Evolutionary conservation across 2,888 invertebrate species (phyloP).

Genomic region (Protodeltote pygarga): DNA sequence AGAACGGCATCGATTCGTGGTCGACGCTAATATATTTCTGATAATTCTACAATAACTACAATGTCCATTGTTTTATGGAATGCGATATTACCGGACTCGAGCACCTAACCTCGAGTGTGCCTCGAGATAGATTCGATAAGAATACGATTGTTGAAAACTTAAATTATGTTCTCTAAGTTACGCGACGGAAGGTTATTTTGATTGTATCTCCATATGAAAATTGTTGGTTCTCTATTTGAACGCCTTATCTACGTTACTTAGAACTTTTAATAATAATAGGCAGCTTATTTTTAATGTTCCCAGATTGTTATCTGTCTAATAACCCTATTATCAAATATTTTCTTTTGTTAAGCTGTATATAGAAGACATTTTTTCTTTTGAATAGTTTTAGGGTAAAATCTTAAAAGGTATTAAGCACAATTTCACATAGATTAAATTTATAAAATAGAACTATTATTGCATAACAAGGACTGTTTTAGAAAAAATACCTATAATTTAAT

Average conservation of each 20-base stretch:
- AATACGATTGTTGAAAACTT: slow-evolving; percentile 75
- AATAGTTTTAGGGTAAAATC: slow-evolving; percentile 8
- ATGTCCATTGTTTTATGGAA: slow-evolving; percentile 56
- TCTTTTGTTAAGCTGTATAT: slow-evolving; percentile 36
- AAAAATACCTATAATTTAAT: too few relatives aligned
- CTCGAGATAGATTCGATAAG: slow-evolving; percentile 65
- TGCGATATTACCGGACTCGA: slow-evolving; percentile 36
- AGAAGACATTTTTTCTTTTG: slow-evolving; percentile 18
- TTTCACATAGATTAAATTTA: too few relatives aligned
- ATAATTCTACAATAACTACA: slow-evolving; percentile 53
- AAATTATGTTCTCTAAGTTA: slow-evolving; percentile 65
- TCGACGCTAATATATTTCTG: slow-evolving; percentile 47
- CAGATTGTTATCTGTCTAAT: slow-evolving; percentile 52
- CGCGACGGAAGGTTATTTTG: slow-evolving; percentile 64
- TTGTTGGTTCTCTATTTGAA: slow-evolving; percentile 60
- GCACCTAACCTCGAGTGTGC: slow-evolving; percentile 39
- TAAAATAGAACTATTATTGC: too few relatives aligned
- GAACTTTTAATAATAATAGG: slow-evolving; percentile 53
- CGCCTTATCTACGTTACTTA: slow-evolving; percentile 53
- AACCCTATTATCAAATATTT: slow-evolving; percentile 45
- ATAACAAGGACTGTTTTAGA: too few relatives aligned
- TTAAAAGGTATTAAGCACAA: slow-evolving; percentile 9
- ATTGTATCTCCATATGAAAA: slow-evolving; percentile 64
- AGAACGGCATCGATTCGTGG: slow-evolving; percentile 14
- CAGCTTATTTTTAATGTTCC: slow-evolving; percentile 51